Evolutionary conservation across 2,888 invertebrate genomes (phyloP).

Genomic region (Bursaphelenchus okinawaensis): DNA sequence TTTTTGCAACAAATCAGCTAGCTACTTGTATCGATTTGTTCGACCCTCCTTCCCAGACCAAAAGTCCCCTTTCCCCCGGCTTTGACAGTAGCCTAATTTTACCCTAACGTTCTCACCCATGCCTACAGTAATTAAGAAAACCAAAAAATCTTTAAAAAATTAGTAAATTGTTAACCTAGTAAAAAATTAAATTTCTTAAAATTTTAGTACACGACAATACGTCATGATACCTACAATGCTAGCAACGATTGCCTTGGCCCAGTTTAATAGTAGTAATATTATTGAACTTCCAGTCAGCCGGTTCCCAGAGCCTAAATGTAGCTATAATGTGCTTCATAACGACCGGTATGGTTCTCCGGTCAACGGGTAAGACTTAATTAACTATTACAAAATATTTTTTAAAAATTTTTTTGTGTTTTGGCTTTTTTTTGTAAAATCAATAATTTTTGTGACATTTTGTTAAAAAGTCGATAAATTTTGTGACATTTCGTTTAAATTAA

Average conservation of each 20-base stretch:
- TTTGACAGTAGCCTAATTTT: no score
- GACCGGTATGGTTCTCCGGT: conserved; percentile 25
- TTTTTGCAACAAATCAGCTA: no score
- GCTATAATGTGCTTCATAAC: conserved; percentile 40
- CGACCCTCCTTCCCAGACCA: no score
- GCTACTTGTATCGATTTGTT: no score
- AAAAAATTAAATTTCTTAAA: no score
- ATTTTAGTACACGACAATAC: background rate
- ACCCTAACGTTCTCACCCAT: no score
- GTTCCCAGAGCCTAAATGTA: conserved; percentile 50
- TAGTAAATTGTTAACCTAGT: no score
- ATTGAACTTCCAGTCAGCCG: conserved; percentile 49
- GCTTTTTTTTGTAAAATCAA: background rate
- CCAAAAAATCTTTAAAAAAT: no score
- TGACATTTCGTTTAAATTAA: background rate
- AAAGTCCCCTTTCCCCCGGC: no score
- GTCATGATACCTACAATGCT: conserved; percentile 8
- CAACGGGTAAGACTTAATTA: conserved; percentile 16
- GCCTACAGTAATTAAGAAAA: no score
- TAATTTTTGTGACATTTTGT: background rate
- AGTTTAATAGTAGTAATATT: conserved; percentile 19
- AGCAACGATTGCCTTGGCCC: conserved; percentile 7
- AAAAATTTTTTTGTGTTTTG: background rate
- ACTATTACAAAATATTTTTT: background rate
- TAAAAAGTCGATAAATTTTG: background rate